These are phyloP conservation scores for Cydia fagiglandana DNA, from an alignment of 1,140 invertebrate species.

Conservation along the genomic window DNA sequence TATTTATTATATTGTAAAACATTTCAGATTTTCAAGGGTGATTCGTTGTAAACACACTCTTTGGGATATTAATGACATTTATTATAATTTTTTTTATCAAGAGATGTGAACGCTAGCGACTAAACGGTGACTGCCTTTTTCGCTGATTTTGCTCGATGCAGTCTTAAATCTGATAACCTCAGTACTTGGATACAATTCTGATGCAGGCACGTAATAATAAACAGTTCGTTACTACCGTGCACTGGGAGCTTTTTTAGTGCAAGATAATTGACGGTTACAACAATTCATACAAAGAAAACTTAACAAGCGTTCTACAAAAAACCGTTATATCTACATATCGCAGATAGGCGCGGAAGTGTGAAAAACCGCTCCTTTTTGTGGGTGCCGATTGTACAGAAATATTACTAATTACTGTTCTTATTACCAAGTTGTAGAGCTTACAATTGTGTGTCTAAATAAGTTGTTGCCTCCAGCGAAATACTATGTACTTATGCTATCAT, in stretches of 20 bases:
- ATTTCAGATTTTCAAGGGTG: too few relatives aligned
- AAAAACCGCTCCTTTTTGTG: conserved; percentile 30
- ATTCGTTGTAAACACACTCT: too few relatives aligned
- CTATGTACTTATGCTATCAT: not conserved
- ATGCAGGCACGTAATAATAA: not conserved
- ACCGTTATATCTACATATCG: conserved; percentile 28
- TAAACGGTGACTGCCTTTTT: too few relatives aligned
- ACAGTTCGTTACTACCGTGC: not conserved
- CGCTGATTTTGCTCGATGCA: too few relatives aligned
- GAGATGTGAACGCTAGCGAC: too few relatives aligned
- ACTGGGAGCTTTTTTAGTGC: not conserved
- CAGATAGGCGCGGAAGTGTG: conserved; percentile 19
- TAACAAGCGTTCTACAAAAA: conserved; percentile 28
- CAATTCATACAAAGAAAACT: conserved; percentile 14
- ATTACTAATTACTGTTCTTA: not conserved
- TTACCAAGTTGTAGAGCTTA: not conserved
- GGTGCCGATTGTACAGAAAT: not conserved
- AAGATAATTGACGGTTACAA: conserved; percentile 14
- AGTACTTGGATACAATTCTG: not conserved
- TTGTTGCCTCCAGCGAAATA: not conserved
- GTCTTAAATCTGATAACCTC: not conserved
- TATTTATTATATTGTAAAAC: too few relatives aligned
- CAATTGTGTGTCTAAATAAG: not conserved
- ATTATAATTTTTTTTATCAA: too few relatives aligned
- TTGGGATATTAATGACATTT: too few relatives aligned